Conservation (phyloP, 2,888 invertebrate genomes). For the Anthophora plumipes region DNA sequence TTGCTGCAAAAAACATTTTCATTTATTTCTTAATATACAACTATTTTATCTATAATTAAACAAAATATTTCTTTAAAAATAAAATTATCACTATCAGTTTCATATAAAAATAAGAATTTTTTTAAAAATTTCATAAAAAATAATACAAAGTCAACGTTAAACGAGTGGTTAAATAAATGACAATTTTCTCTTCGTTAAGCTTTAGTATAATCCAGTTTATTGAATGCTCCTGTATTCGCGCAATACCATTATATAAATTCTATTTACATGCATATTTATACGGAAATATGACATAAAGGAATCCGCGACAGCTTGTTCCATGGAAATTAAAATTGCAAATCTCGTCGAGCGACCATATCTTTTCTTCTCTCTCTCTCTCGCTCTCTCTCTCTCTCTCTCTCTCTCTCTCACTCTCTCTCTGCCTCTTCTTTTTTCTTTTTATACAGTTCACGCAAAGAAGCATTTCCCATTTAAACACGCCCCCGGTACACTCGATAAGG, state of each 20-base stretch:
- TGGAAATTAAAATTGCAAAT: constrained; percentile 24
- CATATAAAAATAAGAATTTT: too few species aligned
- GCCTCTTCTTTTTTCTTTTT: neutral
- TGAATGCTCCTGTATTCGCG: constrained; percentile 36
- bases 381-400: too few species aligned
- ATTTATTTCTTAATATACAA: too few species aligned
- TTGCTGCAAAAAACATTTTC: too few species aligned
- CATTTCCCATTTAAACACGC: neutral
- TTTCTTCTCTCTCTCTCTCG: too few species aligned
- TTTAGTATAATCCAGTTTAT: constrained; percentile 44
- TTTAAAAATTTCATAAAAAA: neutral
- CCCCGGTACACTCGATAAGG: neutral
- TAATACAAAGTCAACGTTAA: constrained; percentile 3
- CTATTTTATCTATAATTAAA: too few species aligned
- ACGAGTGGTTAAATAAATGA: constrained; percentile 11
- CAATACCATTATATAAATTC: constrained; percentile 39
- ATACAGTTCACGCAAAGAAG: neutral
- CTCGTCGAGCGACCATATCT: neutral
- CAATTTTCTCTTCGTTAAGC: constrained; percentile 16
- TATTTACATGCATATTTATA: constrained; percentile 48
- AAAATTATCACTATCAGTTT: too few species aligned
- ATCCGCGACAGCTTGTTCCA: constrained; percentile 22
- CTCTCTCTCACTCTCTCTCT: too few species aligned
- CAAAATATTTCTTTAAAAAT: too few species aligned
- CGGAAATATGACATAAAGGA: constrained; percentile 31